Evolutionary conservation across 2,888 invertebrate species (phyloP), one percentile per base, ranked within the genome.

Genomic region (Oxyteleia sp.): DNA sequence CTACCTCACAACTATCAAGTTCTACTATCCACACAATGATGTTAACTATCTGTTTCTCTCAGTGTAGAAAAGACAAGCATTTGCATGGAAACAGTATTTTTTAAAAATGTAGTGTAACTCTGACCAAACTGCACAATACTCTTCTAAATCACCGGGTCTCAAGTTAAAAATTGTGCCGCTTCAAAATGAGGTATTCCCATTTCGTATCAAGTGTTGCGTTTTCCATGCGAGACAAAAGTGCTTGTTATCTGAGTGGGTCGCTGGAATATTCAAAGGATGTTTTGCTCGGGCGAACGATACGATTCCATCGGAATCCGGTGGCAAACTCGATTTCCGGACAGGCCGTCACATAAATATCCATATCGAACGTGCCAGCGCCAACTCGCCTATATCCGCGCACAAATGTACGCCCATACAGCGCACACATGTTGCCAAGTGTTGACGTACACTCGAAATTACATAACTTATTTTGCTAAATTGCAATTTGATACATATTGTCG

Each of bases 321-420:
- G 72, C 78, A 59, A 41, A 78, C 79, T 72, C 84, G 84, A 86
- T 84, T 87, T 86, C 82, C 85, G 76, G 83, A 81, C 85, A 57
- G 71, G 45, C 80, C 59, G 78, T 87, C 81, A 84, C 87, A 87
- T 87, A 83, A 87, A 86, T 85, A 87, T 86, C 81, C 80, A 63
- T 71, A 81, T 84, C 79, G 79, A 86, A 78, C 64, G 80, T 69
- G 49, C 64, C 47, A 64, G 66, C 41, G 20, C 2, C 63, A 41
- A 38, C 55, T 63, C 55, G 45, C 23, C 63, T 74, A 51, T 59
- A 75, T 74, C 49, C 51, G 59, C 38, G 18, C 23, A 18, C 68
- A 68, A 61, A 74, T 55, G 53, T 26, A 41, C 64, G 51, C 7
- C 2, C 11, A 15, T 32, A 8, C 10, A 10, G 26, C 29, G 51